Percentiles rank a stretch among this genome's conserved stretches.
These are phyloP conservation scores for Solea senegalensis DNA, from an alignment of 2,113 vertebrate genomes.

Conservation along the genomic window DNA sequence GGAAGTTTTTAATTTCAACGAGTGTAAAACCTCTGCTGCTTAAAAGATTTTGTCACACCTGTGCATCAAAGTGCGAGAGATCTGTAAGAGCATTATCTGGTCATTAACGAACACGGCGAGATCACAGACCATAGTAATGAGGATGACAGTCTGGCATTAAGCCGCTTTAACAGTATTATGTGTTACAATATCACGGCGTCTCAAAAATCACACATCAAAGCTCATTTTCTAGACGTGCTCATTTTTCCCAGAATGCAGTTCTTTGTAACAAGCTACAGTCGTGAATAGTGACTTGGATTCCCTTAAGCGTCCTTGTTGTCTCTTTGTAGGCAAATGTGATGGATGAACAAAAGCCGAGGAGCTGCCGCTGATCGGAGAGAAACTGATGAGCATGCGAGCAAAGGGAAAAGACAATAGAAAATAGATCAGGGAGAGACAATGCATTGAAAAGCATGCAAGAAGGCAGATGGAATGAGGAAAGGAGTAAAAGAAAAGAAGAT, in stretches of 20 bases:
- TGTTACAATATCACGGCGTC: constrained; percentile 37
- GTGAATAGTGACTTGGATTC: constrained; percentile 50
- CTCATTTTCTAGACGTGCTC: constrained; percentile 48
- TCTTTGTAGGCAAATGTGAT: constrained; percentile 54
- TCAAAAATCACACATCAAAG: constrained; percentile 49
- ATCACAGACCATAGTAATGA: constrained; percentile 67
- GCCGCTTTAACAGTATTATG: constrained; percentile 62
- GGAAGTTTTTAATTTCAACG: constrained; percentile 26
- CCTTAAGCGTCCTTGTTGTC: constrained; percentile 36
- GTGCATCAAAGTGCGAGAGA: constrained; percentile 56
- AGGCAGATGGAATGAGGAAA: background rate
- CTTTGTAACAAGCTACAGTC: constrained; percentile 41
- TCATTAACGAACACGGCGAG: constrained; percentile 63
- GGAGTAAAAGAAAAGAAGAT: background rate
- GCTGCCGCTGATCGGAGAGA: constrained; percentile 31
- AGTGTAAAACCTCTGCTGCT: constrained; percentile 20
- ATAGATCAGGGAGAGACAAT: too few species aligned
- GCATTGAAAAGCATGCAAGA: background rate
- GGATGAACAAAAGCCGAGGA: constrained; percentile 49
- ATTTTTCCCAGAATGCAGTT: constrained; percentile 54
- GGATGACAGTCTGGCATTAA: constrained; percentile 61
- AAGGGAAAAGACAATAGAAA: background rate
- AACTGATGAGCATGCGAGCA: background rate
- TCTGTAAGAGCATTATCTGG: constrained; percentile 62
- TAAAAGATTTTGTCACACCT: constrained; percentile 55